phyloP scores from a whole-genome alignment of 2,797 vertebrate genomes.

The Lemur catta region DNA sequence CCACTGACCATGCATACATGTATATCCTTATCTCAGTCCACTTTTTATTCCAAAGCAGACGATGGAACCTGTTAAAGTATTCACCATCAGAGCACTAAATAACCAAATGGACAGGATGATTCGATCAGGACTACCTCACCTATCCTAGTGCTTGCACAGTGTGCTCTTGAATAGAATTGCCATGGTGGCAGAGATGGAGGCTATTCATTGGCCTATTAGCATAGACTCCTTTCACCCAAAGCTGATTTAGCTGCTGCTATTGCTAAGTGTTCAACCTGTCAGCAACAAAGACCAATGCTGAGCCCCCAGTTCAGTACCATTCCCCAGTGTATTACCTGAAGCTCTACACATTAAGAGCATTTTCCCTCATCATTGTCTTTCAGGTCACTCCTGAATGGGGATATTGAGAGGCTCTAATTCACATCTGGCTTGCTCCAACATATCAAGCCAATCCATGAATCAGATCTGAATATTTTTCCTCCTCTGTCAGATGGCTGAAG shows the following conservation, averaged over 20 bases:
- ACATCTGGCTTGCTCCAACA: neutral
- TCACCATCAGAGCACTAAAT: neutral
- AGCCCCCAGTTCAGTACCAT: neutral
- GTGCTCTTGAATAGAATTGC: neutral
- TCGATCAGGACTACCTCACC: neutral
- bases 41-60: neutral
- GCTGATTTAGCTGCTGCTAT: neutral
- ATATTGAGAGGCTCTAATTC: neutral
- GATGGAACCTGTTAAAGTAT: neutral
- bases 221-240: neutral
- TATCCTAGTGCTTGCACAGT: neutral
- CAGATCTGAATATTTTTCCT: neutral
- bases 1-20: neutral
- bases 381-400: neutral
- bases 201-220: neutral
- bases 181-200: neutral
- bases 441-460: neutral
- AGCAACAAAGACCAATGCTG: neutral
- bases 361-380: neutral
- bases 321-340: neutral
- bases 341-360: neutral
- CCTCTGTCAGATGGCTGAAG: neutral
- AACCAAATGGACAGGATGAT: neutral
- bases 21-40: neutral
- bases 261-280: neutral